These are phyloP conservation scores for Asarcornis scutulata DNA, from an alignment of 2,113 vertebrate genomes.

Conservation along the genomic window DNA sequence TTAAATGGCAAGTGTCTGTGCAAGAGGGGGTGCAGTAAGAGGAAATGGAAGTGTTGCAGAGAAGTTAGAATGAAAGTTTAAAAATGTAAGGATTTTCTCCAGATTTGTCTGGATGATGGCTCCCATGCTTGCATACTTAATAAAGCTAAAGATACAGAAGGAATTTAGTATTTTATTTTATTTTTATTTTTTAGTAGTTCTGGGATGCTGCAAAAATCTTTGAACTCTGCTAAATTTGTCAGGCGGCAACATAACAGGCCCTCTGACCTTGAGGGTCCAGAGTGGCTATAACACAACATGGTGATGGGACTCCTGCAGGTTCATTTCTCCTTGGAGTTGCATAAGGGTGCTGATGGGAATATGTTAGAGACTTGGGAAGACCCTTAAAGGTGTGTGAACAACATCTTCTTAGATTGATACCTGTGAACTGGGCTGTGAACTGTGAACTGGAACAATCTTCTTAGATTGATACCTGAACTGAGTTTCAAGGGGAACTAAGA, in stretches of 20 bases:
- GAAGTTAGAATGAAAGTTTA: not conserved
- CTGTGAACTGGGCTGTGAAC: not conserved
- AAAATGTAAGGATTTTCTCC: not conserved
- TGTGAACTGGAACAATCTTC: not conserved
- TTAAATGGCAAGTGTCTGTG: not conserved
- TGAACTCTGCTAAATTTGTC: not conserved
- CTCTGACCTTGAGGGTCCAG: accelerated
- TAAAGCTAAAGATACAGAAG: not conserved
- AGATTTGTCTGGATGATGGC: not conserved
- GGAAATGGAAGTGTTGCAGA: not conserved
- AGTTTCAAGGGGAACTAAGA: not conserved
- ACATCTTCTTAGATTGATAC: not conserved
- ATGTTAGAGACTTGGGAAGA: not conserved
- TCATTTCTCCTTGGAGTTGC: not conserved
- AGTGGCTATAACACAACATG: accelerated
- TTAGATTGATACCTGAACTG: not conserved
- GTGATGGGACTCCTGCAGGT: not conserved
- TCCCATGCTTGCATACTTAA: not conserved
- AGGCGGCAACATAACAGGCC: accelerated
- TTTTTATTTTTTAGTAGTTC: no score
- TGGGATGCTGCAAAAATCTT: not conserved
- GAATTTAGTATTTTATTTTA: not conserved
- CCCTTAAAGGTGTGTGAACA: not conserved
- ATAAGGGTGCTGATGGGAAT: not conserved
- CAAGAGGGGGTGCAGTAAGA: not conserved